Base-by-base conservation (phyloP, 2,113 vertebrate species). In the Caloenas nicobarica region DNA sequence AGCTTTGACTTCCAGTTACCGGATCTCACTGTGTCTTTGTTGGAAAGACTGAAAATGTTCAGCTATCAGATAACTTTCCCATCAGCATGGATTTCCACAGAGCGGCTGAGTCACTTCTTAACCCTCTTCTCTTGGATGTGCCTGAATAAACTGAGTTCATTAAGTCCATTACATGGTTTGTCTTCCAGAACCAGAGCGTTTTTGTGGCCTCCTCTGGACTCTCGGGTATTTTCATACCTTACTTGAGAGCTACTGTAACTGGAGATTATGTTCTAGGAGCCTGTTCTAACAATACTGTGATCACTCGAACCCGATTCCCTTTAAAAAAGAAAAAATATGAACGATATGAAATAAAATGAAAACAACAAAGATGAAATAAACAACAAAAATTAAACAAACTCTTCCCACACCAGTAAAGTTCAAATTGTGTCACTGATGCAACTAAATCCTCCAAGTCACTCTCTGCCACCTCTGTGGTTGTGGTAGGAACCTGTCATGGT, bases 401-500 rank as follows among this genome's bases (percentile, higher is more conserved):
- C 28, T n/a, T 66, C 16, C 40, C 51, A 31, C 11, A 69, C 7
- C 29, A 86, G 23, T 1, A 4, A 78, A 72, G 57, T 7, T 38
- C n/a, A 53, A 33, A 38, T 2, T 15, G 19, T 4, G 3, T 19
- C 68, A 31, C 23, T 13, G 40, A 31, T 24, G 21, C n/a, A 73
- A 7, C 31, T 44, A 13, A 54, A 42, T 28, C 53, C 88, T 46
- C 19, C 16, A 14, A 24, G 26, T 13, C 13, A 5, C 60, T 13
- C 56, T 61, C 38, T n/a, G 34, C 12, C 58, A 42, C 38, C 29
- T 26, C 33, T 33, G 33, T 6, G 18, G 13, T 34, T 14, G 5
- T 16, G 3, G 22, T 1, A 24, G 8, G 81, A 51, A 60, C 22
- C 11, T 48, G 0, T 2, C 0, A 0, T 9, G 28, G 28, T 6